Conservation (phyloP, 2,113 vertebrate species). For the Sus scrofa region T2T-Sscrofa CM000827.6:46651001-46651500, state of each 20-base stretch:
- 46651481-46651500: not conserved
- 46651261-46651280: too few species aligned
- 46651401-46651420: not conserved
- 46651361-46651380: not conserved
- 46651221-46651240: not conserved
- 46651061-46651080: not conserved
- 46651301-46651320: not conserved
- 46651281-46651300: not conserved
- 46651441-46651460: not conserved
- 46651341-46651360: not conserved
- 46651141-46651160: not conserved
- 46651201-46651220: not conserved
- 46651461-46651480: not conserved
- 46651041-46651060: not conserved
- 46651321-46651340: not conserved
- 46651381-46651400: not conserved
- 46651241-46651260: not conserved
- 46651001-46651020: not conserved
- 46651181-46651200: not conserved
- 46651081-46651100: not conserved
- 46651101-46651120: not conserved
- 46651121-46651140: not conserved
- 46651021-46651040: not conserved
- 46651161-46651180: not conserved
- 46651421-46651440: not conserved